Evolutionary conservation across 2,888 invertebrate genomes (phyloP), one percentile per base, ranked within the genome.

Genomic region (Cylloceria caligata): DNA sequence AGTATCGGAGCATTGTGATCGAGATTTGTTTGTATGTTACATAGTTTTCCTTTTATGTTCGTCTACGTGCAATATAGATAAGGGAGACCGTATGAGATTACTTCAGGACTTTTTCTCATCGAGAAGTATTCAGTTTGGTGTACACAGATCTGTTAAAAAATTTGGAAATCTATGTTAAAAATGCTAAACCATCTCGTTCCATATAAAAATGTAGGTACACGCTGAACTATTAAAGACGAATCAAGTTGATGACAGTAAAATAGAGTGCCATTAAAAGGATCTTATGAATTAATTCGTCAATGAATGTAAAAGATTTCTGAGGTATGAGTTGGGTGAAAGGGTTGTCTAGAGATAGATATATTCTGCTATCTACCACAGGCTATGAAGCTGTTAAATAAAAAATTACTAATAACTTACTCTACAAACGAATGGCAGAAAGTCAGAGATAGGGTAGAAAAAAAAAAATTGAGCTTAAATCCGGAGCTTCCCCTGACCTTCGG

Each of bases 381-480:
- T 2, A 16, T 16, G 16, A 16, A 2, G 57, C n/a, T 57, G 6
- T n/a, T 39, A 42, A 64, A 42, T 24, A n/a, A 64, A 64, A 13
- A 64, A 64, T 42, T 13, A 13, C 62, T 67, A 57, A 47, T 68
- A 49, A 74, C 57, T 73, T 60, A 60, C 45, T n/a, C 34, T 27
- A 65, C 55, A n/a, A 36, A 74, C 52, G 36, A 49, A 39, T 64
- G n/a, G 34, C 57, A 30, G 34, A 57, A 30, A 30, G n/a, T 27
- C 30, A 27, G 30, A 2, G n/a, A n/a, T 30, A 7, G 30, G 3
- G n/a, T 34, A 27, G 5, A 30, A 30, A n/a, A 55, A 55, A 34
- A 16, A 57, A 57, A 57, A 30, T 57, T 27, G 13, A 57, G 13
- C 57, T 57, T n/a, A 30, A 57, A 57, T n/a, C 21, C 52, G 6